Conservation (phyloP, 2,888 invertebrate species). For the Trachelus tabidus region DNA sequence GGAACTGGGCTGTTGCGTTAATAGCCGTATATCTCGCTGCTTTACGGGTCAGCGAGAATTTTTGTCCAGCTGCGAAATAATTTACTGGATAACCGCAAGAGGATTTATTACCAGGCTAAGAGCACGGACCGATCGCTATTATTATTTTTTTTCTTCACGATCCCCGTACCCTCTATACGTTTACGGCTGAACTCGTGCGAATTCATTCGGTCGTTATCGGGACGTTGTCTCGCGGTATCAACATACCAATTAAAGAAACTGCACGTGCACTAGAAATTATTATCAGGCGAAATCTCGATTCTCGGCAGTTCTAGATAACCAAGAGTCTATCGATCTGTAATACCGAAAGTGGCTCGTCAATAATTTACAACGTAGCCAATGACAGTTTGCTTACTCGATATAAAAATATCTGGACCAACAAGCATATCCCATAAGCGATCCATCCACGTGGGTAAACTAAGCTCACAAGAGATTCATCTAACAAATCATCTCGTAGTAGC, state of each 20-base stretch:
- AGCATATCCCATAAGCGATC: background rate
- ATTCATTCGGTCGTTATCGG: background rate
- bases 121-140: background rate
- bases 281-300: background rate
- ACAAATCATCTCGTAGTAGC: background rate
- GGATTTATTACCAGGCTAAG: background rate
- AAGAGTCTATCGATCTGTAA: background rate
- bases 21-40: constrained; percentile 14
- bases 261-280: background rate
- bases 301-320: background rate
- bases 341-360: background rate
- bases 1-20: constrained; percentile 39
- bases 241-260: background rate
- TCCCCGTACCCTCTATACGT: background rate
- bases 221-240: background rate
- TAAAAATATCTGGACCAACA: background rate
- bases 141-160: background rate
- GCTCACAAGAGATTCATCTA: background rate
- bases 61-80: background rate
- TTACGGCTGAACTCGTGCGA: background rate
- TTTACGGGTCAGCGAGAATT: constrained; percentile 9
- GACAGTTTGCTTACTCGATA: background rate
- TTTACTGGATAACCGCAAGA: background rate
- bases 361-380: background rate
- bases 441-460: background rate